These are phyloP conservation scores for Hassar affinis DNA, from an alignment of 2,113 vertebrate species.

Conservation along the genomic window DNA sequence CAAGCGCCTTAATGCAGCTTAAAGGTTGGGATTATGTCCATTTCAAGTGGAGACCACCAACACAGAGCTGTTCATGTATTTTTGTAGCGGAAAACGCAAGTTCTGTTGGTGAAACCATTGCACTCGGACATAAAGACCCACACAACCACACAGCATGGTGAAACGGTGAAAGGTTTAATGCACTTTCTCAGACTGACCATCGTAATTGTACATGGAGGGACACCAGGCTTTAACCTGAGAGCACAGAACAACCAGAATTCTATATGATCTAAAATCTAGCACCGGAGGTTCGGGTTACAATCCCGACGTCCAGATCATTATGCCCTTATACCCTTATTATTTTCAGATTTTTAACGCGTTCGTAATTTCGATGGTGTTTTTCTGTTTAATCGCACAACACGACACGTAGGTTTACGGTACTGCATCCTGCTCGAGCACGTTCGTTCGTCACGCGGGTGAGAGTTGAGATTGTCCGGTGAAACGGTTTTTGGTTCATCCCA, in stretches of 20 bases:
- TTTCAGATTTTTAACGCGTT: neutral
- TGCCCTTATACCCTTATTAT: neutral
- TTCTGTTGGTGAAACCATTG: slow-evolving; percentile 63
- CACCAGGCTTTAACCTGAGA: slow-evolving; percentile 16
- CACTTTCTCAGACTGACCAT: slow-evolving; percentile 56
- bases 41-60: slow-evolving; percentile 58
- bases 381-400: neutral
- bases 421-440: slow-evolving; percentile 22
- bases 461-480: slow-evolving; percentile 16
- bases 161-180: slow-evolving; percentile 58
- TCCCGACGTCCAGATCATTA: no score
- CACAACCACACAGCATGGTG: neutral
- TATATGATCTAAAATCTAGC: neutral
- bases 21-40: slow-evolving; percentile 60
- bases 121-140: slow-evolving; percentile 29
- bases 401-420: slow-evolving; percentile 7
- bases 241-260: neutral
- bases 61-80: slow-evolving; percentile 65
- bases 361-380: neutral
- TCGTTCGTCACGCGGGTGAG: slow-evolving; percentile 11
- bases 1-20: slow-evolving; percentile 70
- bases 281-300: no score
- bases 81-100: slow-evolving; percentile 48
- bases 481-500: neutral
- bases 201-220: neutral